phyloP scores from a whole-genome alignment of 2,797 vertebrate genomes.

The Xenops minutus region DNA sequence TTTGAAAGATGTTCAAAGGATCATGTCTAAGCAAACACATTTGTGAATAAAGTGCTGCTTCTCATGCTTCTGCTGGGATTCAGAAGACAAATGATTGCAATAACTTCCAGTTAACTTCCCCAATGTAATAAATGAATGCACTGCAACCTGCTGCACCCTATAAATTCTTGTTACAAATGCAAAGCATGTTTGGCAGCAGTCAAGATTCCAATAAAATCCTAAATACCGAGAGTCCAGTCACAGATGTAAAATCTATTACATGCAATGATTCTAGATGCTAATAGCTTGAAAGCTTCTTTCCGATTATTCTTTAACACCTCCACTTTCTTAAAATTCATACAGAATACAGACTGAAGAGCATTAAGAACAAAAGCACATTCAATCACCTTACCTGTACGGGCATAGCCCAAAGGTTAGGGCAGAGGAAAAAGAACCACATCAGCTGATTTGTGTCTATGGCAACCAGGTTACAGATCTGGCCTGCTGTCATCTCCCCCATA shows the following conservation, averaged over 20 bases:
- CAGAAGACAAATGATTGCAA: neutral
- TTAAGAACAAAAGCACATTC: neutral
- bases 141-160: neutral
- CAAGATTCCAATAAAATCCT: neutral
- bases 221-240: neutral
- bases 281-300: neutral
- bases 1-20: neutral
- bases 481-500: slow-evolving; percentile 94
- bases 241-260: neutral
- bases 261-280: neutral
- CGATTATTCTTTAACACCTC: neutral
- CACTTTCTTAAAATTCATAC: neutral
- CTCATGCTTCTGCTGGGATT: neutral
- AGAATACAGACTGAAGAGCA: rapidly evolving
- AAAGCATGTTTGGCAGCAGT: neutral
- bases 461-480: slow-evolving; percentile 96
- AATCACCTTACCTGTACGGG: slow-evolving; percentile 88
- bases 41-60: neutral
- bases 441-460: slow-evolving; percentile 98
- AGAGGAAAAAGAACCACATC: slow-evolving; percentile 99
- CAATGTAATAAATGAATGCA: neutral
- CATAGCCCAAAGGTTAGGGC: slow-evolving; percentile 98
- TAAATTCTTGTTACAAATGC: slow-evolving; percentile 2
- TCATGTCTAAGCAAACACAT: neutral
- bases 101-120: neutral